Evolutionary conservation across 1,140 invertebrate genomes (phyloP), one percentile per base, ranked within the genome.

Genomic region (Maniola jurtina): DNA sequence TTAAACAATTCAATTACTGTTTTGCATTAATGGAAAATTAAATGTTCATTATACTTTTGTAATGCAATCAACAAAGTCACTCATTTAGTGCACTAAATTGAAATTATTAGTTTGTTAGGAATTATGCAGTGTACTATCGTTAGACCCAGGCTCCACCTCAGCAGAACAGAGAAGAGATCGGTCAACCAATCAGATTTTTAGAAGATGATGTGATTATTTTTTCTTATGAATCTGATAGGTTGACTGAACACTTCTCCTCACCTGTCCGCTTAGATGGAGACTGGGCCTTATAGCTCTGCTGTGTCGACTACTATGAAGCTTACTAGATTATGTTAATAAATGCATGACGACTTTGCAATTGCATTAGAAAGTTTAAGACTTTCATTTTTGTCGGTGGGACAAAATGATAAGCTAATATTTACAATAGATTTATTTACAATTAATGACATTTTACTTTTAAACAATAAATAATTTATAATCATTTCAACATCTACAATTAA

Each of bases 381-480:
- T 59, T 59, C 63, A 65, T 65, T 65, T 65, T 65, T 65, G 63
- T 57, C 63, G 63, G 80, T 86, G 83, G 80, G 83, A 88, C 81
- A 85, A 80, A 84, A 80, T 81, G 77, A 86, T 81, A 86, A 79
- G 72, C 79, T 86, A 76, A 71, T 84, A 85, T 82, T 76, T 84
- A 87, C 77, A 70, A 72, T 82, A 77, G 65, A 76, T 77, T 45
- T 80, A 86, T 81, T 69, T 84, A 83, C 73, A 84, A 60, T 45
- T 25, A 55, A 34, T 58, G 55, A 72, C 76, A 72, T 76, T 74
- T 77, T 66, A 79, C 74, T 78, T 76, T 77, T 75, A 79, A 76
- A 76, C 54, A 73, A 82, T 82, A 79, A 83, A 82, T 82, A 82
- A 82, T 81, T 81, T 77, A 79, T 79, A 79, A 76, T 79, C 72